Percentiles rank a stretch among this genome's conserved stretches.
These are phyloP conservation scores for Ammodytes dubius DNA, from an alignment of 2,113 vertebrate species.

Conservation along the genomic window DNA sequence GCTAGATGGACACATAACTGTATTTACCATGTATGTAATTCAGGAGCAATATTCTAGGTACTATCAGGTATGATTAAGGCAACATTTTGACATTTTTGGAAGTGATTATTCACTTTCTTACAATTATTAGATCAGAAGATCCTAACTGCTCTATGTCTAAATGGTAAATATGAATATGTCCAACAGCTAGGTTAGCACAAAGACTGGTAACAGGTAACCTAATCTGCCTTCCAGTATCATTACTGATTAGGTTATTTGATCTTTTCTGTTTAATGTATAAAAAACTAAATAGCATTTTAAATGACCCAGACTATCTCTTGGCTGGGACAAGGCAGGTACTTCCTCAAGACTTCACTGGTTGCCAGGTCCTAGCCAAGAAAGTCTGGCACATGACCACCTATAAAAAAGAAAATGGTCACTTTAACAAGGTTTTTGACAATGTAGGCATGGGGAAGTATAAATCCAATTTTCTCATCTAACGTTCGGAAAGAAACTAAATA, in stretches of 20 bases:
- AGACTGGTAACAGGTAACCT: background rate
- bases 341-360: background rate
- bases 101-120: background rate
- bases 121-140: background rate
- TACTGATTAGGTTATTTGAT: background rate
- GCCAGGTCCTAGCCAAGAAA: constrained; percentile 26
- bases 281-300: background rate
- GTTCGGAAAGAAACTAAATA: background rate
- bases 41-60: background rate
- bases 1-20: background rate
- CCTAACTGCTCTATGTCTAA: background rate
- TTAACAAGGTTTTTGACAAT: background rate
- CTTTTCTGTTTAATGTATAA: background rate
- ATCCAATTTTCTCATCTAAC: background rate
- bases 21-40: background rate
- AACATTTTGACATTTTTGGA: background rate
- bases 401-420: constrained; percentile 7
- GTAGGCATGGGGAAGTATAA: background rate
- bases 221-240: background rate
- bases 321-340: background rate
- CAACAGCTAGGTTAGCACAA: background rate
- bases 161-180: background rate
- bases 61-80: background rate
- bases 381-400: constrained; percentile 3
- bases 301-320: constrained; percentile 12